Base-by-base conservation (phyloP, 2,888 invertebrate genomes). In the Dorcus hopei region DNA sequence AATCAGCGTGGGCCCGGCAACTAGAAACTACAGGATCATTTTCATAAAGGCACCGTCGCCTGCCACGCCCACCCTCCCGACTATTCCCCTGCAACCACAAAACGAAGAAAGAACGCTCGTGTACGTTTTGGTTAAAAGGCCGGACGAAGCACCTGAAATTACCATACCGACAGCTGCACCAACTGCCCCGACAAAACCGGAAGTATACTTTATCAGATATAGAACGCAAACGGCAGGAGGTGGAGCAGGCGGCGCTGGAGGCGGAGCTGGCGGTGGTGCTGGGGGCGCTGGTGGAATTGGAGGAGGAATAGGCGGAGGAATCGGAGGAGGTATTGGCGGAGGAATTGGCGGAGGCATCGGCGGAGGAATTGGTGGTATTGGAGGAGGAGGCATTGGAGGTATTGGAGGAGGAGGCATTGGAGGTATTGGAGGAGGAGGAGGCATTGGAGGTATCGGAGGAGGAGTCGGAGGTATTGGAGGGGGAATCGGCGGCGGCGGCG, bases 201-300 rank as follows among this genome's bases (percentile, higher is more conserved):
- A 93, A 81, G 93, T 93, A 57, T 93, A 93, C 86, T 93, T 93
- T 85, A 93, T 90, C 85, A 85, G 88, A 68, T 90, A 90, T 84
- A 89, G 88, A 81, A 87, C 88, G 60, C 88, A 88, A 79, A 82
- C 79, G 72, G 81, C 82, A 65, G 77, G 77, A n/a, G 77, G 65
- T 66, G 77, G 74, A 52, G 74, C 73, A 43, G 84, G 82, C 51
- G 74, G 74, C 73, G 72, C 75, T 74, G 40, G 74, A 7, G 78
- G 77, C 57, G 78, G 78, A 52, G 58, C 58, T 45, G 71, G 73
- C 48, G 70, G 76, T 19, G 75, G 74, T 2, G 74, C 73, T 47
- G 75, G 75, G 14, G 65, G 61, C 33, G 82, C 82, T 64, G 65
- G 69, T 14, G 60, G 54, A 14, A 40, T 23, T 39, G 72, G 47